Evolutionary conservation across 1,140 invertebrate genomes (phyloP).

Genomic region (Hirudo medicinalis): DNA sequence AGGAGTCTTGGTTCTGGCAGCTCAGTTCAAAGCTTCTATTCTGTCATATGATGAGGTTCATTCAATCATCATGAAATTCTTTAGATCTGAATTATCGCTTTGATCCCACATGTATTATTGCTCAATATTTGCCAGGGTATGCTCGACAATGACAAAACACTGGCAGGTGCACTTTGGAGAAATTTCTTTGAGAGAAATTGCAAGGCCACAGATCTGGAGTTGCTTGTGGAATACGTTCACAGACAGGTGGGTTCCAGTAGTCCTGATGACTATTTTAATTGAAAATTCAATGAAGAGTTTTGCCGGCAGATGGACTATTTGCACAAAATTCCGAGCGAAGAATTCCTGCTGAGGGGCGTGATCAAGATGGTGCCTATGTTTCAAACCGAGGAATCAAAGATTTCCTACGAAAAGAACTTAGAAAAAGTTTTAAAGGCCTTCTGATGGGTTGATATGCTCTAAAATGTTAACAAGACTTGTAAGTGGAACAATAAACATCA

Average conservation of each 20-base stretch:
- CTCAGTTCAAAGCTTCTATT: conserved; percentile 68
- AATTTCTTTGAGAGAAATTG: conserved; percentile 49
- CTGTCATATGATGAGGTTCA: conserved; percentile 64
- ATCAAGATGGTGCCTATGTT: too few species aligned
- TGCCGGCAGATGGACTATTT: background rate
- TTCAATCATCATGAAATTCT: background rate
- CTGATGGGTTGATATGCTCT: too few species aligned
- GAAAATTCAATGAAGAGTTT: too few species aligned
- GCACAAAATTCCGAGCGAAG: background rate
- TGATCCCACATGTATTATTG: background rate
- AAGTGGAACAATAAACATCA: too few species aligned
- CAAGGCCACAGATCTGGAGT: conserved; percentile 26
- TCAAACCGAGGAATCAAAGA: too few species aligned
- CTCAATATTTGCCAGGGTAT: conserved; percentile 44
- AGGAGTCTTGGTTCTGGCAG: conserved; percentile 44
- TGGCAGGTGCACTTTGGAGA: conserved; percentile 71
- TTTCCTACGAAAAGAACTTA: too few species aligned
- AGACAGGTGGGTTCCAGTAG: conserved; percentile 27
- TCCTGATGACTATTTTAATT: background rate
- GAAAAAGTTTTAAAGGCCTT: too few species aligned
- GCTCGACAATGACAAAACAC: conserved; percentile 52
- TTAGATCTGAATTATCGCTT: background rate
- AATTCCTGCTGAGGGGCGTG: background rate
- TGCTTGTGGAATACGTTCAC: conserved; percentile 30
- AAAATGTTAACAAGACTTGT: too few species aligned